Conservation (phyloP, 1,140 invertebrate genomes). For the Aphelinus certus region DNA sequence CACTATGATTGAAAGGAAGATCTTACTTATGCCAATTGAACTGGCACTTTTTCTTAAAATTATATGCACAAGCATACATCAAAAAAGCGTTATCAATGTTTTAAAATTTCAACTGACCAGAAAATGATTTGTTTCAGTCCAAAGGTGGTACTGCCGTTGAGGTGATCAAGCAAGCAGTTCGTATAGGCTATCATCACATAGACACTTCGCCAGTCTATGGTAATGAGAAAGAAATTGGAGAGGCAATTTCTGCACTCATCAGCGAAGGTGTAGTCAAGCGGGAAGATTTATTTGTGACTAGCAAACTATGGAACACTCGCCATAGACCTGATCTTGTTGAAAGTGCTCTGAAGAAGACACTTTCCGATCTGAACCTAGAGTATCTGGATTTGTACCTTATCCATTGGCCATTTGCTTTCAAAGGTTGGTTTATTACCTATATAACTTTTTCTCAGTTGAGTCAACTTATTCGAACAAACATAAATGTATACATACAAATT, state of each 20-base stretch:
- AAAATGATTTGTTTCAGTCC: slow-evolving; percentile 46
- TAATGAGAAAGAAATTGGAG: slow-evolving; percentile 88
- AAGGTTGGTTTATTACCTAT: slow-evolving; percentile 47
- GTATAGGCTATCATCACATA: slow-evolving; percentile 76
- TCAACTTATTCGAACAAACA: too few species aligned
- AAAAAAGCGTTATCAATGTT: too few species aligned
- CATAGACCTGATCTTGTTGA: slow-evolving; percentile 69
- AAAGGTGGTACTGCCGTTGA: slow-evolving; percentile 68
- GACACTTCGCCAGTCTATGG: slow-evolving; percentile 75
- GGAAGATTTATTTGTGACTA: slow-evolving; percentile 74
- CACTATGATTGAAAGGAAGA: too few species aligned
- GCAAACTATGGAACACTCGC: slow-evolving; percentile 72
- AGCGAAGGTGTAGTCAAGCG: slow-evolving; percentile 75
- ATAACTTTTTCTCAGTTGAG: neutral
- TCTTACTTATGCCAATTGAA: too few species aligned
- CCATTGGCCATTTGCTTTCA: slow-evolving; percentile 79
- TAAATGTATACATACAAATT: too few species aligned
- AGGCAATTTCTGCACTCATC: slow-evolving; percentile 78
- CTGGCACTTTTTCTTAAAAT: too few species aligned
- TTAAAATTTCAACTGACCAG: too few species aligned
- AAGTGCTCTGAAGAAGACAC: slow-evolving; percentile 67
- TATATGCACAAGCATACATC: too few species aligned
- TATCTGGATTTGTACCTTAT: slow-evolving; percentile 84
- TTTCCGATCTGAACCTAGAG: slow-evolving; percentile 74
- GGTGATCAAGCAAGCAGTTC: slow-evolving; percentile 74